Base-by-base conservation (phyloP, 2,113 vertebrate genomes). In the Grammomys surdaster region DNA sequence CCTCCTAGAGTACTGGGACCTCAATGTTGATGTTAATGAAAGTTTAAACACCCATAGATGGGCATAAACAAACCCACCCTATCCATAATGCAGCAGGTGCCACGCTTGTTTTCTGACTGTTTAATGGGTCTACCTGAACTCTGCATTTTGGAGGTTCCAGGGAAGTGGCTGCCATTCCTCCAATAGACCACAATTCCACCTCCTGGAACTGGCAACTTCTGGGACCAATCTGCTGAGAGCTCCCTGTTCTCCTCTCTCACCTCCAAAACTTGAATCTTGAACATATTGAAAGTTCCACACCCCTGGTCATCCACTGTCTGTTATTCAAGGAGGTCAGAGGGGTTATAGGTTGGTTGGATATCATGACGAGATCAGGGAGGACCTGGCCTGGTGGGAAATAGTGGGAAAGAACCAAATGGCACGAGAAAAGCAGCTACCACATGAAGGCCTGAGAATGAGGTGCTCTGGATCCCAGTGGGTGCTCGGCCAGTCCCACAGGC, bases 241-340 rank as follows among this genome's bases (percentile, higher is more conserved):
- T 89, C 70, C 82, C 94, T 92, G 48, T 90, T 95, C 96, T 93
- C 89, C 4, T 10, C 94, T 13, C 33, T 63, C 54, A 36, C 0
- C 73, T 31, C n/a, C 20, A 46, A 85, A 56, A 19, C 11, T 0
- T 0, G 7, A 87, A 17, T 48, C 86, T 65, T 40, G 7, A 58
- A 73, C 31, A 48, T 36, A 95, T 95, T 89, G 70, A 89, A 98
- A 98, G 91, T 94, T 95, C 98, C 96, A 60, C 97, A 94, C 89
- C 96, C 94, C 97, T 98, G 98, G 98, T 98, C 99, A 98, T 98
- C 58, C 96, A 95, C 93, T 81, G 81, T 93, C 40, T 95, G 92
- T 96, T 54, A 93, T 96, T 96, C 33, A 94, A 97, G 97, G 97
- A 90, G 97, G 97, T 98, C 82, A 60, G 95, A 90, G 94, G 93